Evolutionary conservation across 2,113 vertebrate genomes (phyloP), one percentile per base, ranked within the genome.

Genomic region (Ciconia maguari): DNA sequence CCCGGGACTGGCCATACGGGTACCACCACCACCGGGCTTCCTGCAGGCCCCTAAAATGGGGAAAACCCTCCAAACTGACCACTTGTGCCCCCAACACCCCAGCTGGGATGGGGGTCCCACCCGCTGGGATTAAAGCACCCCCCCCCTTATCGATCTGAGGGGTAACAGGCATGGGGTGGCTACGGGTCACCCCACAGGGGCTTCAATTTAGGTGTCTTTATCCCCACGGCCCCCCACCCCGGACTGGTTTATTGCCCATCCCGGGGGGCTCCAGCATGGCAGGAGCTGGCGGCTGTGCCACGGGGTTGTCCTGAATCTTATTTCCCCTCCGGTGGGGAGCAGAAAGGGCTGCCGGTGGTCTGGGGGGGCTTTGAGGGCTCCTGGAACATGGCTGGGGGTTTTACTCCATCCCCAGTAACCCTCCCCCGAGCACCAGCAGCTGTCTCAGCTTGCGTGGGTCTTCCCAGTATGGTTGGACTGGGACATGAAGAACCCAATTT

Each of bases 261-360:
- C 18, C 0, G 2, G 52, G 49, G 58, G 76, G 21, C 8, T 57
- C 32, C 0, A 3, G 11, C 7, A 4, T 55, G 57, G 51, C 66
- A 24, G 41, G 52, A 21, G 26, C 27, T 36, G 64, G 16, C 32
- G 74, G 4, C 52, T 42, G 16, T 20, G 52, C 70, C 18, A 7
- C 20, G 44, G 52, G n/a, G 3, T 34, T 19, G 6, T 34, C 51
- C 51, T 44, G 9, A 19, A 9, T 7, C 8, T 64, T 21, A 1
- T 34, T 71, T 15, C 16, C 52, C 16, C 38, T 72, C 44, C 4
- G 6, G 10, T 34, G 30, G n/a, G 49, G 42, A 49, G 44, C 81
- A 79, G 29, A 79, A n/a, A 0, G 7, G n/a, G 66, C 65, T 78
- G 80, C 38, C 0, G 1, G 16, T n/a, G 51, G 7, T 44, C 36